phyloP scores from a whole-genome alignment of 2,888 invertebrate genomes.

The Noctua comes region DNA sequence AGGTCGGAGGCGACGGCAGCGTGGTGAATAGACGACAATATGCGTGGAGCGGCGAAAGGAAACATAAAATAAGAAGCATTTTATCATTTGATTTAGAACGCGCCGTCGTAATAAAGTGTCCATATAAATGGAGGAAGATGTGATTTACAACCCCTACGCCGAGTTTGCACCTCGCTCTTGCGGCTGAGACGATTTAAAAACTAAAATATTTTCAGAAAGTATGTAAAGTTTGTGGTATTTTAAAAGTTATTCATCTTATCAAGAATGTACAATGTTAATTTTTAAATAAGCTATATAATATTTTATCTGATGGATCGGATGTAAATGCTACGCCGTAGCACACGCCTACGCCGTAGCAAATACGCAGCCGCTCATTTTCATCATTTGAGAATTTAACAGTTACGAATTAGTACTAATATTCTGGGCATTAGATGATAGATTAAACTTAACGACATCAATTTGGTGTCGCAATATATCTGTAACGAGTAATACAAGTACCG shows the following conservation, averaged over 20 bases:
- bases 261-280: background rate
- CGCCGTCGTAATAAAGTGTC: conserved; percentile 89
- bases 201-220: conserved; percentile 68
- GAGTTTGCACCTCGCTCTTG: conserved; percentile 83
- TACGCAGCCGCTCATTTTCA: conserved; percentile 14
- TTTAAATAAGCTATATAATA: background rate
- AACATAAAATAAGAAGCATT: conserved; percentile 89
- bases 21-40: conserved; percentile 81
- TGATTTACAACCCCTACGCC: conserved; percentile 86
- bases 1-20: conserved; percentile 70
- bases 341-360: conserved; percentile 35
- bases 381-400: conserved; percentile 34
- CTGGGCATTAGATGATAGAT: conserved; percentile 60
- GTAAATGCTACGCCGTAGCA: conserved; percentile 33
- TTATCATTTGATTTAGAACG: conserved; percentile 90
- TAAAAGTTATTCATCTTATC: background rate
- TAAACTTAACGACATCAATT: conserved; percentile 66
- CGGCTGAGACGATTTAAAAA: conserved; percentile 76
- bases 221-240: conserved; percentile 25
- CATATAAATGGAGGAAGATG: conserved; percentile 88
- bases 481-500: conserved; percentile 53
- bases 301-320: background rate
- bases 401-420: conserved; percentile 44
- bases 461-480: conserved; percentile 66
- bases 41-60: conserved; percentile 83